A percentile compares a stretch with the other conserved stretches of the same genome.
Evolutionary conservation across 2,888 invertebrate genomes (phyloP).

Genomic region (Polydrusus tereticollis): DNA sequence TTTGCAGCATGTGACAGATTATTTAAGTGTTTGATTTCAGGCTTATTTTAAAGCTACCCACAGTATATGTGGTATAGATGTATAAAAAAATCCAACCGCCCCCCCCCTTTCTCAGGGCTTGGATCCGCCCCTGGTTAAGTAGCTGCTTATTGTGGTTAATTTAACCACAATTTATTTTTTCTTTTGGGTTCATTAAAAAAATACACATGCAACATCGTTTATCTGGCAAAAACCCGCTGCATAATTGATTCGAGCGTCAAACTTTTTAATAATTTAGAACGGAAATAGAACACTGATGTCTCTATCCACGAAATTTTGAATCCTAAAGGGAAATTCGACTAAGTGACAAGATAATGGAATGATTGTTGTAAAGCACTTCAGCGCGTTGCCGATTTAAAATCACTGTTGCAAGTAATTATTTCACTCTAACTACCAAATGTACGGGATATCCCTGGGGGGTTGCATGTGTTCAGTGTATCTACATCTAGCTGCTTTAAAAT

Average conservation of each 20-base stretch:
- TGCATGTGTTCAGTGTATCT: conserved; percentile 43
- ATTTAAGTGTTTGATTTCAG: too few species aligned
- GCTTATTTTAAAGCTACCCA: too few species aligned
- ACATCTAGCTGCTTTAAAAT: not conserved
- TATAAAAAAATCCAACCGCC: too few species aligned
- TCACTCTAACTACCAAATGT: conserved; percentile 37
- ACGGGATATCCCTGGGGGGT: conserved; percentile 23
- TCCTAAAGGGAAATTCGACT: conserved; percentile 55
- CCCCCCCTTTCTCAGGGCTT: too few species aligned
- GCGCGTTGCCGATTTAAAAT: conserved; percentile 48
- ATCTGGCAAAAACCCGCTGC: too few species aligned
- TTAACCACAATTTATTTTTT: too few species aligned
- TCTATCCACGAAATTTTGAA: conserved; percentile 29
- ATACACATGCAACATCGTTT: too few species aligned
- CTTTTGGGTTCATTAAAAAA: too few species aligned
- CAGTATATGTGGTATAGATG: too few species aligned
- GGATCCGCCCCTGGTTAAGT: too few species aligned
- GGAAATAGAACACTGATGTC: conserved; percentile 31
- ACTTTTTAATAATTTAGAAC: conserved; percentile 27
- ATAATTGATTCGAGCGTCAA: not conserved
- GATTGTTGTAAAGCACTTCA: conserved; percentile 45
- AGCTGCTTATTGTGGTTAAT: too few species aligned
- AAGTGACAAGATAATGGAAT: conserved; percentile 54
- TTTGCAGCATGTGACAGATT: too few species aligned
- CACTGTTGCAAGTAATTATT: conserved; percentile 44